phyloP scores from a whole-genome alignment of 2,797 vertebrate genomes.

The Pseudochirops cupreus region DNA sequence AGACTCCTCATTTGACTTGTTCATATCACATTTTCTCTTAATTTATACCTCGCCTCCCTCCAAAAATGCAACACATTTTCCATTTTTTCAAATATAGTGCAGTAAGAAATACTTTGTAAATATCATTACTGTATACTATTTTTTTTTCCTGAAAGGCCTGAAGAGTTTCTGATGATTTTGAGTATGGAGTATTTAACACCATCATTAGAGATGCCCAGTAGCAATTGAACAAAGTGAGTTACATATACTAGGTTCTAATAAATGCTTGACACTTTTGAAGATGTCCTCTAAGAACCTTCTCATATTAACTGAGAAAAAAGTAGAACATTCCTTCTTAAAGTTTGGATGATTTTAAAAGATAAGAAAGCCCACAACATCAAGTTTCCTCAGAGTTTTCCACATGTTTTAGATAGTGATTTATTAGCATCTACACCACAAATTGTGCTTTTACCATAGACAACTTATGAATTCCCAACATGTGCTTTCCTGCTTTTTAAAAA shows the following conservation, averaged over 20 bases:
- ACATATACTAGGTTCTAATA: not conserved
- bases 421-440: not conserved
- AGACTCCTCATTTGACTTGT: not conserved
- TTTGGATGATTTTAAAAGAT: not conserved
- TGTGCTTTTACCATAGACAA: too few species aligned
- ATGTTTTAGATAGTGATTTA: not conserved
- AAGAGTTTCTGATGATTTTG: not conserved
- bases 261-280: not conserved
- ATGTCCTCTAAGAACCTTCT: not conserved
- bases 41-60: not conserved
- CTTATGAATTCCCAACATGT: not conserved
- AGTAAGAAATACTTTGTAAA: not conserved
- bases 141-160: not conserved
- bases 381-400: not conserved
- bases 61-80: not conserved
- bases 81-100: conserved; percentile 11
- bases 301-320: not conserved
- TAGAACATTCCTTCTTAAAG: not conserved
- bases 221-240: not conserved
- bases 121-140: not conserved
- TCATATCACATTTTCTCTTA: conserved; percentile 25
- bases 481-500: not conserved
- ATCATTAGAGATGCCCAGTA: not conserved
- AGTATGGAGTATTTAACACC: not conserved
- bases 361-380: not conserved